Evolutionary conservation across 2,888 invertebrate genomes (phyloP).

Genomic region (Drosophila kambysellisi): DNA sequence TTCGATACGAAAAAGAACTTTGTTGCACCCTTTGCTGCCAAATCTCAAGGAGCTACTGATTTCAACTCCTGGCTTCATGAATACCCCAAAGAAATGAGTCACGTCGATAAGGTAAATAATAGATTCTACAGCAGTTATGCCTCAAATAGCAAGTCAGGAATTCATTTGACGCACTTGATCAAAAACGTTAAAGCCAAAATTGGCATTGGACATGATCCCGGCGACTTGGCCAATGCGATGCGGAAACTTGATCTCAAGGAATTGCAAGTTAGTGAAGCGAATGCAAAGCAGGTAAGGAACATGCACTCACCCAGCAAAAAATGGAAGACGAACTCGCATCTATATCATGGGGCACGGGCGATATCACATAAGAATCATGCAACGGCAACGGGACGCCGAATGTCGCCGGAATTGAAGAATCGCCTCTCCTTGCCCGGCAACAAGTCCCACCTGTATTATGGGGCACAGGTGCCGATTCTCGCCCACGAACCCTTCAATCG

Average conservation of each 20-base stretch:
- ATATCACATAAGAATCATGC: background rate
- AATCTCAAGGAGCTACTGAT: background rate
- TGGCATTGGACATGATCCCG: background rate
- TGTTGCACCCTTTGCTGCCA: background rate
- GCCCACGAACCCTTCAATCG: constrained; percentile 42
- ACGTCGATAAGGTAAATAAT: background rate
- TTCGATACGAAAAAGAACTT: background rate
- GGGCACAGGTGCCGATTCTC: constrained; percentile 34
- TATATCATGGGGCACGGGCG: background rate
- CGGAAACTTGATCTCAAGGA: background rate
- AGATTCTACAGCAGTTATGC: background rate
- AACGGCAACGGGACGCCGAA: background rate
- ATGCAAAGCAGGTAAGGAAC: no score
- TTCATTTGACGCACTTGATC: background rate
- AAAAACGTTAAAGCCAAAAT: background rate
- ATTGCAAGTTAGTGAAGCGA: no score
- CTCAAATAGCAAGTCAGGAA: background rate
- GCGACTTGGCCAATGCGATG: background rate
- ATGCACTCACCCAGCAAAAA: background rate
- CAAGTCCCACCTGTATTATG: constrained; percentile 14
- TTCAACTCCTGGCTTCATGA: background rate
- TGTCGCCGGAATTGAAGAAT: background rate
- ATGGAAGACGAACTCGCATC: background rate
- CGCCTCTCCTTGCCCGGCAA: background rate
- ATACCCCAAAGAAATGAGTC: background rate